These are phyloP conservation scores for Thyatira batis DNA, from an alignment of 2,888 invertebrate species.

Conservation along the genomic window DNA sequence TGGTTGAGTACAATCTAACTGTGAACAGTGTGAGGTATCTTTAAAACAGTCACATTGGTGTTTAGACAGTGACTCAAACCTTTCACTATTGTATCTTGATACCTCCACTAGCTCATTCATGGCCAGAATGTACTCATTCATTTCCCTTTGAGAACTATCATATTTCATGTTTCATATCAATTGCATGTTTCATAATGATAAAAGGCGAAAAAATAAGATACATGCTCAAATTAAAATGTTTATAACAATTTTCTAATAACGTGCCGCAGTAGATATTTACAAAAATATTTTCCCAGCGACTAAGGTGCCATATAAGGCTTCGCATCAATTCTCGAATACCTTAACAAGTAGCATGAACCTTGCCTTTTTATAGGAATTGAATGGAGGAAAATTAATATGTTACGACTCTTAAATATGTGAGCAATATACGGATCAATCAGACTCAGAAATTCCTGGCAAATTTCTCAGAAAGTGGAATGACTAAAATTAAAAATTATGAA, in stretches of 20 bases:
- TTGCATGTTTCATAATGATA: too few species aligned
- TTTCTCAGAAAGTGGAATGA: not conserved
- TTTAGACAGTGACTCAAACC: too few species aligned
- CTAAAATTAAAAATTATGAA: too few species aligned
- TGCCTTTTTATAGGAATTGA: not conserved
- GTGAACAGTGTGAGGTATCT: too few species aligned
- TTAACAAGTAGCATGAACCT: not conserved
- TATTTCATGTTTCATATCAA: too few species aligned
- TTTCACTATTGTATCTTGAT: too few species aligned
- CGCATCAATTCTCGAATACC: not conserved
- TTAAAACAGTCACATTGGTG: too few species aligned
- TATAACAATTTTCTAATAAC: not conserved
- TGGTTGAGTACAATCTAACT: too few species aligned
- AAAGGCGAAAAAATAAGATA: too few species aligned
- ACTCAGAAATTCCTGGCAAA: not conserved
- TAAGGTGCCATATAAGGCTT: not conserved
- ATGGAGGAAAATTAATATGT: not conserved
- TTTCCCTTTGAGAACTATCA: too few species aligned
- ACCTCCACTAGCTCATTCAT: too few species aligned
- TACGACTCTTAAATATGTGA: not conserved
- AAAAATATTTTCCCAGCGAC: slow-evolving; percentile 2
- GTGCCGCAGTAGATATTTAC: not conserved
- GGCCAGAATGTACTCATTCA: too few species aligned
- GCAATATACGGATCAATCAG: not conserved
- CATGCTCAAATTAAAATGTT: not conserved